A percentile compares a stretch with the other conserved stretches of the same genome.
Evolutionary conservation across 2,888 invertebrate species (phyloP).

Genomic region (Pterobdella sp.): DNA sequence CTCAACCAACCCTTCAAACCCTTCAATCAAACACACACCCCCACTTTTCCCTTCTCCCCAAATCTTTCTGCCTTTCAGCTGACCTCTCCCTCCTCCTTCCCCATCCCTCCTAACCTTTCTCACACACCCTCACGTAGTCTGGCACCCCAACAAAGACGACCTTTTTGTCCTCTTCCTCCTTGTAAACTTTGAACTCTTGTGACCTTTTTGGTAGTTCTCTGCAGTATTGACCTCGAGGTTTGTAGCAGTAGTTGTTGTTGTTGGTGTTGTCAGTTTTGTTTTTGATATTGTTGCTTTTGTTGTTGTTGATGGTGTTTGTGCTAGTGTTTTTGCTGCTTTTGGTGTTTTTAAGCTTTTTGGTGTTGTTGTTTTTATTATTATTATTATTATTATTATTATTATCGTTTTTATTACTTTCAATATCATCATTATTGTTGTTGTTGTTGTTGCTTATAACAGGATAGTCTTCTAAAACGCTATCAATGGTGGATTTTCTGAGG

Average conservation of each 20-base stretch:
- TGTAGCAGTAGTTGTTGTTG: background rate
- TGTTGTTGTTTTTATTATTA: background rate
- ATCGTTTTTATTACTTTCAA: background rate
- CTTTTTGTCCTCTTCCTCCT: background rate
- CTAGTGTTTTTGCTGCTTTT: background rate
- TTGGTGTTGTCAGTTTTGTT: constrained; percentile 5
- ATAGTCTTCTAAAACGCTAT: no score
- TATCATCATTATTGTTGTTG: background rate
- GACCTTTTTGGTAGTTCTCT: background rate
- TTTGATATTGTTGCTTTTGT: background rate
- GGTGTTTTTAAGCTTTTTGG: background rate
- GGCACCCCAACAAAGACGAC: background rate
- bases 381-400: background rate
- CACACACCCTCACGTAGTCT: constrained; percentile 10
- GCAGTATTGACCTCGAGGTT: background rate
- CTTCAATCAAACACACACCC: background rate
- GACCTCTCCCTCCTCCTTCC: background rate
- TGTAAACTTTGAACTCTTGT: background rate
- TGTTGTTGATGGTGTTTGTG: background rate
- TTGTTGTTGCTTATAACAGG: background rate
- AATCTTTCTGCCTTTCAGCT: background rate
- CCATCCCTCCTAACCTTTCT: background rate
- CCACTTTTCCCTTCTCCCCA: background rate
- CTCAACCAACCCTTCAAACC: background rate
- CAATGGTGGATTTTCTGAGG: no score